Evolutionary conservation across 1,140 invertebrate species (phyloP).

Genomic region (Heliconius melpomene): DNA sequence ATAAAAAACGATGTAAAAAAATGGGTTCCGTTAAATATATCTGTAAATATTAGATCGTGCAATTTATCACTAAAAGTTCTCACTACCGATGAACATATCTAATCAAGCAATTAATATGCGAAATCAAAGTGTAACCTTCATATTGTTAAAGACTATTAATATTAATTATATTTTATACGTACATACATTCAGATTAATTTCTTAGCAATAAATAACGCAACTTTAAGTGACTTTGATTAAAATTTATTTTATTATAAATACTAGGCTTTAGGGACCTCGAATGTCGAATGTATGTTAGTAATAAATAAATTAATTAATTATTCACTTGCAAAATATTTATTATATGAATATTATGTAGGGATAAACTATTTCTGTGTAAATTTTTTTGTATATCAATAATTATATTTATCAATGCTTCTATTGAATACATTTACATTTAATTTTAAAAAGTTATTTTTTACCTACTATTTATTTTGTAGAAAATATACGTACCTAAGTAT

Average conservation of each 20-base stretch:
- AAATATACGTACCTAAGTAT: too few species aligned
- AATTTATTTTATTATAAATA: conserved; percentile 1
- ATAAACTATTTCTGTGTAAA: too few species aligned
- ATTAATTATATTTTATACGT: not conserved
- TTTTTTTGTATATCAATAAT: too few species aligned
- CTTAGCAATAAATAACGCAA: not conserved
- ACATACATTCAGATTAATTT: not conserved
- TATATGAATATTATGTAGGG: too few species aligned
- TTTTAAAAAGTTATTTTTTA: too few species aligned
- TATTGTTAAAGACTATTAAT: conserved; percentile 1
- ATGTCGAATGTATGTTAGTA: not conserved
- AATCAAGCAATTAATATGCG: not conserved
- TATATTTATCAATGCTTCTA: too few species aligned
- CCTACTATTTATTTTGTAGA: too few species aligned
- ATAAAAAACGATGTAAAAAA: not conserved
- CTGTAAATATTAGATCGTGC: not conserved
- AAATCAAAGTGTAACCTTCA: not conserved
- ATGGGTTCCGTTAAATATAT: not conserved
- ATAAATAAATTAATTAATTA: not conserved
- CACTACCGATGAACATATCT: not conserved
- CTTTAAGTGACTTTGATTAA: not conserved
- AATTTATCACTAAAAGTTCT: not conserved
- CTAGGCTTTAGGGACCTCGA: not conserved
- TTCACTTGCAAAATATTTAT: not conserved
- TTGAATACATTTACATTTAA: too few species aligned